These are phyloP conservation scores for Ichneumoninae sp. DNA, from an alignment of 2,888 invertebrate genomes.

Conservation along the genomic window DNA sequence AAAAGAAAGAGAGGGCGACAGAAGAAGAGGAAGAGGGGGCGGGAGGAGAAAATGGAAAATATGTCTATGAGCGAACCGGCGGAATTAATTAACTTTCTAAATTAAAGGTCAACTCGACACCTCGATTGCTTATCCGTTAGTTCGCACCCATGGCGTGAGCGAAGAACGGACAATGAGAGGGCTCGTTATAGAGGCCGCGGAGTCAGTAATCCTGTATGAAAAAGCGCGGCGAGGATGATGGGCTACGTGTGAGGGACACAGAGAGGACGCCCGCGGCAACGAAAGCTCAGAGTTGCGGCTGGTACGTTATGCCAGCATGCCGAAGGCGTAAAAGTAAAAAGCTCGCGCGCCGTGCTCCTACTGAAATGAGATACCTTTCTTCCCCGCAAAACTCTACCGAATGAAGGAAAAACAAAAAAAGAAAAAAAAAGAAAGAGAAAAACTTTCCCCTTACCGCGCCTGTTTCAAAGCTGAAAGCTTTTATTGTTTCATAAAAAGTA, in stretches of 20 bases:
- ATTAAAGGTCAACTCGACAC: constrained; percentile 4
- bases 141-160: background rate
- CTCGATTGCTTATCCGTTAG: constrained; percentile 30
- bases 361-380: constrained; percentile 79
- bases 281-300: constrained; percentile 31
- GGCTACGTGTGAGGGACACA: constrained; percentile 5
- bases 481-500: constrained; percentile 78
- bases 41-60: background rate
- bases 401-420: constrained; percentile 71
- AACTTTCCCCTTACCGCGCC: constrained; percentile 54
- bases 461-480: constrained; percentile 75
- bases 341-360: constrained; percentile 68
- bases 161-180: constrained; percentile 14
- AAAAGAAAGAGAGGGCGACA: background rate
- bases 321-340: constrained; percentile 80
- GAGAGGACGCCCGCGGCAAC: constrained; percentile 24
- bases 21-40: too few relatives aligned
- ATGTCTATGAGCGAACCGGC: background rate
- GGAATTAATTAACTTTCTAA: constrained; percentile 2
- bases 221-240: constrained; percentile 27
- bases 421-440: constrained; percentile 38
- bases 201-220: constrained; percentile 44
- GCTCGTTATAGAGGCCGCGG: constrained; percentile 26
- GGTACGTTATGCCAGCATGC: constrained; percentile 38
- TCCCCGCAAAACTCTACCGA: constrained; percentile 78